Percentiles rank a stretch among this genome's conserved stretches.
Conservation (phyloP, 30 jellyfish, hydroid and myxozoan genomes). For the Hydractinia symbiolongicarpus region DNA sequence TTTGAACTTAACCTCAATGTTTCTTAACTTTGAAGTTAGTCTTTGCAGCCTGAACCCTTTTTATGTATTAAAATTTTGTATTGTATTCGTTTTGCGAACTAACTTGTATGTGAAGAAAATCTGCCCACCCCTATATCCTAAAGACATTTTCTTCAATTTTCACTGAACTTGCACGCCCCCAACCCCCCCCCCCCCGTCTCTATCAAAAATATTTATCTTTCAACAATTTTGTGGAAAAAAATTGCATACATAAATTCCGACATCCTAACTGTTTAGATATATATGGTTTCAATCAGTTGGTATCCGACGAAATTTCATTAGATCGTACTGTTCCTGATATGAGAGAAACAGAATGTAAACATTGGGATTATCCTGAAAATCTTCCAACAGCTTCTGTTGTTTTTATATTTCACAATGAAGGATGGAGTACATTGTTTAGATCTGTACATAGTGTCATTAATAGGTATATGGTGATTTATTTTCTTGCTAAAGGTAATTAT, state of each 20-base stretch:
- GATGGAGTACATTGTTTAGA: slow-evolving; percentile 41
- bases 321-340: slow-evolving; percentile 45
- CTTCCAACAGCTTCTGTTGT: slow-evolving; percentile 41
- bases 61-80: too few relatives aligned
- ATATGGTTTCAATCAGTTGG: slow-evolving; percentile 41
- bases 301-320: slow-evolving; percentile 37
- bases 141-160: too few relatives aligned
- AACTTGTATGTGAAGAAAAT: too few relatives aligned
- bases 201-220: too few relatives aligned
- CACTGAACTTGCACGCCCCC: too few relatives aligned
- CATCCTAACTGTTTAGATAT: not conserved
- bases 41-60: too few relatives aligned
- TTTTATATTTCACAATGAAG: slow-evolving; percentile 41
- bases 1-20: too few relatives aligned
- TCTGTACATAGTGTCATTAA: slow-evolving; percentile 42
- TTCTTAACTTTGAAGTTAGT: too few relatives aligned
- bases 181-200: too few relatives aligned
- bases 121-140: too few relatives aligned
- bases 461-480: not conserved
- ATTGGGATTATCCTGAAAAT: slow-evolving; percentile 41
- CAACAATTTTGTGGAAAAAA: not conserved
- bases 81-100: too few relatives aligned
- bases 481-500: too few relatives aligned
- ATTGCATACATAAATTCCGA: not conserved
- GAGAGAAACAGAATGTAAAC: slow-evolving; percentile 40